Conservation (phyloP, 2,888 invertebrate species). For the Eupithecia inturbata region DNA sequence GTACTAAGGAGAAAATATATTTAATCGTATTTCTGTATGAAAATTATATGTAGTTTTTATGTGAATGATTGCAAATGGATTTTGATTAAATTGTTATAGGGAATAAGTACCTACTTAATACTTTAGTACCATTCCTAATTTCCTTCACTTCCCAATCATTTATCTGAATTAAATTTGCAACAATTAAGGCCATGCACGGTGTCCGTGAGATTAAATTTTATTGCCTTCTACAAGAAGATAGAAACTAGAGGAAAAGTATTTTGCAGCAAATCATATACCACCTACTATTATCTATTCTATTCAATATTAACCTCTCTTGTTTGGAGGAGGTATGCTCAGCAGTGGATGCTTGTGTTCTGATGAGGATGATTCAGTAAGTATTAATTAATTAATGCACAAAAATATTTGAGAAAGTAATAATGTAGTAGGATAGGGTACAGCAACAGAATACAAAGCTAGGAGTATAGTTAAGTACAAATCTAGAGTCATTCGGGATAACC, state of each 20-base stretch:
- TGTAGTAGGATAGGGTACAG: too few relatives aligned
- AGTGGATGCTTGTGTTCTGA: not conserved
- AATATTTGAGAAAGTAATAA: too few relatives aligned
- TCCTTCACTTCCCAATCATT: constrained; percentile 39
- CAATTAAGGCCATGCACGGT: too few relatives aligned
- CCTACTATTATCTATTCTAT: too few relatives aligned
- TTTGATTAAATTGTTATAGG: constrained; percentile 82
- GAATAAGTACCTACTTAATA: constrained; percentile 57
- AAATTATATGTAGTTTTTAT: constrained; percentile 84
- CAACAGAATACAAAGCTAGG: too few relatives aligned
- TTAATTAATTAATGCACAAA: too few relatives aligned
- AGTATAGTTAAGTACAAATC: too few relatives aligned
- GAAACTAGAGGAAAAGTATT: not conserved
- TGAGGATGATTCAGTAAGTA: not conserved
- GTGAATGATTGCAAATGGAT: constrained; percentile 80
- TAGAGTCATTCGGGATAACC: too few relatives aligned
- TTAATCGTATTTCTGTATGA: constrained; percentile 85
- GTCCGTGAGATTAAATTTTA: too few relatives aligned
- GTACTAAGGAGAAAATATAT: constrained; percentile 80
- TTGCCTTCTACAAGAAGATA: not conserved
- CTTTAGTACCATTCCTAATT: constrained; percentile 58
- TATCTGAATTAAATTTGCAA: not conserved
- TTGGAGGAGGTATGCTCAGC: not conserved
- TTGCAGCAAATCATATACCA: too few relatives aligned
- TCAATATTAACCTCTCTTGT: not conserved